phyloP scores from a whole-genome alignment of 2,797 vertebrate genomes.

The Danio choprae region DNA sequence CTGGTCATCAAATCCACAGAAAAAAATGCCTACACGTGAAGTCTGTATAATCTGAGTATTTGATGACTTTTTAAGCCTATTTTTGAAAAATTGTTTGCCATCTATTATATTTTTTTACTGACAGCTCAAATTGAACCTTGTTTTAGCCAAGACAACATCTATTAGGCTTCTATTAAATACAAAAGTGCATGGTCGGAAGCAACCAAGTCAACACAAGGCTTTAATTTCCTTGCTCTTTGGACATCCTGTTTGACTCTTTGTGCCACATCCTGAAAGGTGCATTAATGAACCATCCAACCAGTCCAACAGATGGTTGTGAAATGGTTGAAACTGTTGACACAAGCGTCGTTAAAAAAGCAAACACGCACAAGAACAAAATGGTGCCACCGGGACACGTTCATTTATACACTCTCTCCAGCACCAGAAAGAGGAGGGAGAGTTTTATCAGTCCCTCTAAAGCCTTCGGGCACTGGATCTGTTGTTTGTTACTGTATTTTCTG shows the following conservation, averaged over 20 bases:
- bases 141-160: too few species aligned
- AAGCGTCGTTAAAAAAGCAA: constrained; percentile 65
- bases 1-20: too few species aligned
- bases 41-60: too few species aligned
- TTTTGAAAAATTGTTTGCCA: too few species aligned
- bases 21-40: too few species aligned
- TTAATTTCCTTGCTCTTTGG: constrained; percentile 11
- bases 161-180: too few species aligned
- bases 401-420: constrained; percentile 63
- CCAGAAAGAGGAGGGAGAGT: constrained; percentile 56
- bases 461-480: constrained; percentile 52
- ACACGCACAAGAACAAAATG: constrained; percentile 55
- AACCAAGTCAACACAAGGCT: not conserved
- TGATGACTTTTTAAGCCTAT: too few species aligned
- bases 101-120: too few species aligned
- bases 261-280: constrained; percentile 23
- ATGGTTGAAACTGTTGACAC: constrained; percentile 37
- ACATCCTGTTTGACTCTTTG: not conserved
- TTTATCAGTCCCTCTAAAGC: constrained; percentile 50
- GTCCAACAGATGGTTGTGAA: not conserved
- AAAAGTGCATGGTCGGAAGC: not conserved
- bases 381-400: constrained; percentile 44
- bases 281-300: not conserved
- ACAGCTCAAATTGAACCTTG: too few species aligned
- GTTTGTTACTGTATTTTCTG: constrained; percentile 6